Conservation (phyloP, 2,113 vertebrate species). For the Pangasianodon gigas region DNA sequence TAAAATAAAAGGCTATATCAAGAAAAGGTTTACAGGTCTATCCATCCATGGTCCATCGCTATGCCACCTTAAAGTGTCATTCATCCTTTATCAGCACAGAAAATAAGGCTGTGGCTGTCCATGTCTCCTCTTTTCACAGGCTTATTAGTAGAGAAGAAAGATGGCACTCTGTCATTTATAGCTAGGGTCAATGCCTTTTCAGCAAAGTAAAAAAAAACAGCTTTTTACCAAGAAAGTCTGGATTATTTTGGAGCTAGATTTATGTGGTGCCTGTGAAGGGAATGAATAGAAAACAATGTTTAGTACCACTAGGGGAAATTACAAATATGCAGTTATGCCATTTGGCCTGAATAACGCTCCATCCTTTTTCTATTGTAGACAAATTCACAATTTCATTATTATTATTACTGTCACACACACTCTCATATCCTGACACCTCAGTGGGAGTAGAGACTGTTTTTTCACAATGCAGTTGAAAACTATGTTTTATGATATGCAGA, state of each 20-base stretch:
- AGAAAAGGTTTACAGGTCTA: neutral
- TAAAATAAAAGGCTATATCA: neutral
- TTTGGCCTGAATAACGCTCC: neutral
- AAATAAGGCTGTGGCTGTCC: neutral
- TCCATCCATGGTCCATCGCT: neutral
- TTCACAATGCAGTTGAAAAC: neutral
- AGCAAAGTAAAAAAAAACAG: neutral
- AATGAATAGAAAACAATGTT: constrained; percentile 7
- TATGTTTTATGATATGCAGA: neutral
- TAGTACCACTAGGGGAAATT: neutral
- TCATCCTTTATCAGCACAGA: neutral
- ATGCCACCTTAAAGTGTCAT: neutral
- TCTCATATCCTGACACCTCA: neutral
- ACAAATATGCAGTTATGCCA: neutral
- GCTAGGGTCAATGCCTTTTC: neutral
- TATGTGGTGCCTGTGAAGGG: constrained; percentile 4
- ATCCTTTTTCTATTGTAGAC: neutral
- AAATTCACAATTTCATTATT: constrained; percentile 4
- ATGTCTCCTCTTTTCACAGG: neutral
- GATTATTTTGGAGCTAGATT: neutral
- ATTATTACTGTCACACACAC: neutral
- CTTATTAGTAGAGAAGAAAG: constrained; percentile 1
- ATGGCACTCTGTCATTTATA: neutral
- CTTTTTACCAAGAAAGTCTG: neutral
- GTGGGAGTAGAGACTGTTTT: neutral